Evolutionary conservation across 1,140 invertebrate species (phyloP), one percentile per base, ranked within the genome.

Genomic region (Dendroctonus ponderosae): DNA sequence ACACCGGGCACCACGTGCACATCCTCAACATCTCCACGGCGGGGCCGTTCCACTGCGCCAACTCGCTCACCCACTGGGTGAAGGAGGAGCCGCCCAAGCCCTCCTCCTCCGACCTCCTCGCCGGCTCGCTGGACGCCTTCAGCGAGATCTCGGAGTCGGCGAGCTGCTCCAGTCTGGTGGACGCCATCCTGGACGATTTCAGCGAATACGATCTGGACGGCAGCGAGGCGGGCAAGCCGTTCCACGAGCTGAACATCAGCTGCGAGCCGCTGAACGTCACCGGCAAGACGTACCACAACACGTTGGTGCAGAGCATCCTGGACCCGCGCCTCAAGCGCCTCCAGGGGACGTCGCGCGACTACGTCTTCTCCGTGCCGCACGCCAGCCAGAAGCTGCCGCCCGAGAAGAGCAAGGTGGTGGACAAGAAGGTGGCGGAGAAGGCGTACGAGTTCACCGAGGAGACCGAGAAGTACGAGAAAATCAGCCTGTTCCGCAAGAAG

Each of bases 391-490:
- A 78, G 66, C 72, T 75, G 66, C 8, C 68, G 15, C 53, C 66
- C 5, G 77, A 79, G 59, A 78, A 78, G 67, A 68, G 66, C 12
- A 79, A 85, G 75, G 81, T 84, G n/a, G 81, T 84, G 12, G 83
- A 85, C 67, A 79, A 82, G 71, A 78, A 79, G 66, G 83, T 80
- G 60, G 87, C 87, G 0, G 89, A 90, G 63, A 91, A 91, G 76
- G 89, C 90, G 0, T 93, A 93, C 72, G 91, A 93, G 75, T 93
- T 93, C 72, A 91, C 88, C 0, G 91, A 92, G 71, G 91, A 93
- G 65, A 84, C 87, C 15, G 89, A 91, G 69, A 89, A 89, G 58
- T 91, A 87, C 73, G 90, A 93, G 75, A 93, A 92, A 75, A 84
- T 93, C 5, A 91, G 89, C 69, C 88, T 87, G 50, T 91, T 91